Conservation (phyloP, 2,113 vertebrate species). For the Silurus meridionalis region DNA sequence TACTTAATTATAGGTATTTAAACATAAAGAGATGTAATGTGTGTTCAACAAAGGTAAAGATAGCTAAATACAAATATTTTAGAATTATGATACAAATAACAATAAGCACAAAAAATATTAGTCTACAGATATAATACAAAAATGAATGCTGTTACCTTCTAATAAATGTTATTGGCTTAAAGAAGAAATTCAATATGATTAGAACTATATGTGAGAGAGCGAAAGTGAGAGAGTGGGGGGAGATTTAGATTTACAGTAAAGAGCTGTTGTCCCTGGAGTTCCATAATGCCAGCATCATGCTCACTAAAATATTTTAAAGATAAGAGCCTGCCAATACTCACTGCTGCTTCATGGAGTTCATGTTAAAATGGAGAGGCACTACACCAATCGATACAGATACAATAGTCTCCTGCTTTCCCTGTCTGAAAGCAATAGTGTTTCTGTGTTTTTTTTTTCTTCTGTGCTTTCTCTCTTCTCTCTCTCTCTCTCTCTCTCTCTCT, state of each 20-base stretch:
- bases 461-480: constrained; percentile 32
- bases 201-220: constrained; percentile 4
- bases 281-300: constrained; percentile 73
- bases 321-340: constrained; percentile 65
- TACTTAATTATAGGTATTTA: neutral
- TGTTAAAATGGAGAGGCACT: constrained; percentile 75
- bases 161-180: neutral
- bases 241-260: constrained; percentile 38
- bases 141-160: neutral
- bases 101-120: neutral
- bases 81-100: neutral
- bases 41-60: neutral
- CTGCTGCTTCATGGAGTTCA: constrained; percentile 71
- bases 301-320: constrained; percentile 78
- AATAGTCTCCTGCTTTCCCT: constrained; percentile 71
- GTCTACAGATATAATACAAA: neutral
- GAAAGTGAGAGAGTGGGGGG: neutral
- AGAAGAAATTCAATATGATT: constrained; percentile 13
- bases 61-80: neutral
- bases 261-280: constrained; percentile 57
- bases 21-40: neutral
- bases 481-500: neutral
- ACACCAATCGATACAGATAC: constrained; percentile 76
- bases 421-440: constrained; percentile 61
- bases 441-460: constrained; percentile 54